These are phyloP conservation scores for Hesperophylax magnus DNA, from an alignment of 1,140 invertebrate species.

Conservation along the genomic window DNA sequence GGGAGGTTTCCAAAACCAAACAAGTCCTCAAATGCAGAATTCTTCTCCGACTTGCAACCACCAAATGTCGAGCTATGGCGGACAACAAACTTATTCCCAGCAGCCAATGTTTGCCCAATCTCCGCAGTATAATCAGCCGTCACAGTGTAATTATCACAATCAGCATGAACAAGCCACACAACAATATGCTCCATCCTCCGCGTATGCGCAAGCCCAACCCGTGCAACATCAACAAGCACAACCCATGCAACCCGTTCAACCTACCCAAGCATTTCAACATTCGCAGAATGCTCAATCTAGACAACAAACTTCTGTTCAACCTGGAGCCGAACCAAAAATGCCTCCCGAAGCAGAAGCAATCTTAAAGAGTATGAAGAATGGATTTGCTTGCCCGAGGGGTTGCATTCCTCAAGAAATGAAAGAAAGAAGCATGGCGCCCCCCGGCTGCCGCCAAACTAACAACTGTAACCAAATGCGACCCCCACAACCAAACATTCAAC, in stretches of 20 bases:
- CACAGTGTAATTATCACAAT: no score
- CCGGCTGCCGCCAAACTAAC: background rate
- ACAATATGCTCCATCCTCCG: no score
- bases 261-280: background rate
- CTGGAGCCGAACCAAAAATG: background rate
- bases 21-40: background rate
- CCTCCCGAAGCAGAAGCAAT: background rate
- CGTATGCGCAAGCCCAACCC: background rate
- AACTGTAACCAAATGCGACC: background rate
- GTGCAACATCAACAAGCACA: background rate
- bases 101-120: background rate
- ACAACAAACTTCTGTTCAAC: no score
- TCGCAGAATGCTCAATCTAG: no score
- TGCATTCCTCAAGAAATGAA: background rate
- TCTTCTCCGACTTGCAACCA: background rate
- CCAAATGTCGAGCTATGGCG: background rate
- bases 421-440: background rate
- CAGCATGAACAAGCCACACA: no score
- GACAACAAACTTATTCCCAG: background rate
- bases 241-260: background rate
- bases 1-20: background rate
- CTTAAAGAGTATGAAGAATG: conserved; percentile 1
- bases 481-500: background rate
- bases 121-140: no score
- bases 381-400: background rate